Evolutionary conservation across 2,797 vertebrate species (phyloP).

Genomic region (Pangasius macronema): DNA sequence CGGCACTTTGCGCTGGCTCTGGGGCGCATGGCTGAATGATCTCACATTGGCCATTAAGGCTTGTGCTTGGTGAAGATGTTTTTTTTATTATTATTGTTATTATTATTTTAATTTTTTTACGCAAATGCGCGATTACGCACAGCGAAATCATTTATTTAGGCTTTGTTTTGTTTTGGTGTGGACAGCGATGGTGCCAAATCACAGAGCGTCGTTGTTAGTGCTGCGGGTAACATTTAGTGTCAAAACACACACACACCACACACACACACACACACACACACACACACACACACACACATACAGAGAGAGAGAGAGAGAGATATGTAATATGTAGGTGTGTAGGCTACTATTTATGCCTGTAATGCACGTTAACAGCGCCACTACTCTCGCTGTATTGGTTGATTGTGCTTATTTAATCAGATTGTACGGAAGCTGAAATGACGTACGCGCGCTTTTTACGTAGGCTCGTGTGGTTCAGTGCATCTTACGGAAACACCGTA

Average conservation of each 20-base stretch:
- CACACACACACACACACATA: constrained; percentile 18
- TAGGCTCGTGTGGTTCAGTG: neutral
- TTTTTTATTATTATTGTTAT: too few species aligned
- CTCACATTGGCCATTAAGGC: constrained; percentile 64
- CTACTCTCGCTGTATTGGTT: constrained; percentile 30
- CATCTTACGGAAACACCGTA: constrained; percentile 4
- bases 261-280: constrained; percentile 37
- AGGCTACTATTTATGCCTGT: constrained; percentile 6
- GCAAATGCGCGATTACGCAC: constrained; percentile 1
- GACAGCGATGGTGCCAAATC: constrained; percentile 68
- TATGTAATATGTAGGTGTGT: constrained; percentile 15
- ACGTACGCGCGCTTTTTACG: constrained; percentile 19
- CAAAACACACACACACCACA: constrained; percentile 34
- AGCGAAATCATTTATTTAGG: neutral
- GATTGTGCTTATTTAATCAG: constrained; percentile 72
- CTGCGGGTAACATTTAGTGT: constrained; percentile 62
- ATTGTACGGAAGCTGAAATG: constrained; percentile 51
- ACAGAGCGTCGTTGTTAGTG: constrained; percentile 60
- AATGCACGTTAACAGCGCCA: neutral
- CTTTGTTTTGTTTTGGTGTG: constrained; percentile 48
- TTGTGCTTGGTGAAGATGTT: constrained; percentile 56
- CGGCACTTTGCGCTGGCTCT: constrained; percentile 74
- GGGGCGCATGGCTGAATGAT: constrained; percentile 61
- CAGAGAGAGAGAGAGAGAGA: too few species aligned
- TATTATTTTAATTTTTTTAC: constrained; percentile 1